Evolutionary conservation across 2,797 vertebrate genomes (phyloP).

Genomic region (Macropus fuliginosus): DNA sequence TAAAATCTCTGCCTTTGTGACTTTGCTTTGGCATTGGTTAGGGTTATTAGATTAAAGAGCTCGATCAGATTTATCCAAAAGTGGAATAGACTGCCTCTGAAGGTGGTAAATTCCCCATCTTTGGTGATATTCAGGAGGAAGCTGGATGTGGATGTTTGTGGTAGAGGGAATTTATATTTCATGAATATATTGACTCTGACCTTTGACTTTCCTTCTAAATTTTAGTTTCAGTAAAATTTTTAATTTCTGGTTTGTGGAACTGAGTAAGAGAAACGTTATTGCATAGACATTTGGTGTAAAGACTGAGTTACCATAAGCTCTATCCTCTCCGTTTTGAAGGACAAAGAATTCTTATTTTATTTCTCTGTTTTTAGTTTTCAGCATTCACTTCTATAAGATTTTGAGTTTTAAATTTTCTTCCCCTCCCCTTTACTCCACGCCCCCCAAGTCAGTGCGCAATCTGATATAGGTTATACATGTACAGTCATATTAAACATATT

Average conservation of each 20-base stretch:
- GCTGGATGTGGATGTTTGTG: neutral
- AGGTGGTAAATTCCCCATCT: neutral
- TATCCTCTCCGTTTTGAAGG: neutral
- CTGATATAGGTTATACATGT: too few relatives aligned
- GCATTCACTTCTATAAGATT: too few relatives aligned
- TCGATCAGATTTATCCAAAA: neutral
- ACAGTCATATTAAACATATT: too few relatives aligned
- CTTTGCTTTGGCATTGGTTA: neutral
- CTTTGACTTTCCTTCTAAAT: neutral
- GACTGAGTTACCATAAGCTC: neutral
- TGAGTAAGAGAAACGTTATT: neutral
- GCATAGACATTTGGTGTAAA: neutral
- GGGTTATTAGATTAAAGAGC: neutral
- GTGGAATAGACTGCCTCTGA: neutral
- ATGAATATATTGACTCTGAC: neutral
- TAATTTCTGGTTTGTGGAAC: neutral
- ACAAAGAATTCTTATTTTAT: neutral
- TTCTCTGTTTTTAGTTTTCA: too few relatives aligned
- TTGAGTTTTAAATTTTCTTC: too few relatives aligned
- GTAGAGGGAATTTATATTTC: neutral
- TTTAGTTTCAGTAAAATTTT: neutral
- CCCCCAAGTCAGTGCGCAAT: too few relatives aligned
- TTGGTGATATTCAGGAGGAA: neutral
- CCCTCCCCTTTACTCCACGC: too few relatives aligned
- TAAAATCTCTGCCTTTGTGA: neutral